Base-by-base conservation (phyloP, 23 tunicate genomes). In the Phallusia fumigata region DNA sequence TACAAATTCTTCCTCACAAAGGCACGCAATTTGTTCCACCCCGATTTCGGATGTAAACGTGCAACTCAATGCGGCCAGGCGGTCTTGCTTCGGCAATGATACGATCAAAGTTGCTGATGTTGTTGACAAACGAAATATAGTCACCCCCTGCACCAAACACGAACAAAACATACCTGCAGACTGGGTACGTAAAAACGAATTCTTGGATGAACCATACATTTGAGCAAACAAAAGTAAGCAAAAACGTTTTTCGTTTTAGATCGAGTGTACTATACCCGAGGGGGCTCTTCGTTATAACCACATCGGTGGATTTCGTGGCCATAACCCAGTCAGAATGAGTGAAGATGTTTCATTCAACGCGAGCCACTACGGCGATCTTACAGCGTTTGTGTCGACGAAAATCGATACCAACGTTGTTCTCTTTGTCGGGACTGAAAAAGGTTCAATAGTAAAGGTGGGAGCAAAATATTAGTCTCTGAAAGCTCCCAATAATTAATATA, bases 11-110 rank as follows among this genome's bases (percentile, higher is more conserved):
- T 0, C 69, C 3, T 21, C 13, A 5, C 8, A 65, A 40, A 53
- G 10, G 53, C 35, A 36, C 10, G 74, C 0, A 13, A 33, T 84
- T 18, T 84, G 88, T 51, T 77, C 88, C 26, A 58, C 22, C 0
- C 19, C 30, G 18, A 30, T 33, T 0, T 18, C 30, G 30, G 52
- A 36, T 30, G 77, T 84, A 35, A 84, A 77, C 33, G 72, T 15
- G 0, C 82, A 84, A 76, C 30, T 84, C 32, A 2, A 64, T 0
- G 76, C 0, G 5, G 64, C 49, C 33, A 73, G 86, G 16, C 28
- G 19, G 32, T 36, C 40, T 35, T 82, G 86, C 51, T 73, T 82
- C 0, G 10, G 32, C 64, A 31, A 45, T 50, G 52, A 64, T 21
- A 18, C 0, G 15, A 49, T 12, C 26, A 40, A 36, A 0, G 64